Evolutionary conservation across 2,888 invertebrate genomes (phyloP).

Genomic region (Trypoxylon attenuatum): DNA sequence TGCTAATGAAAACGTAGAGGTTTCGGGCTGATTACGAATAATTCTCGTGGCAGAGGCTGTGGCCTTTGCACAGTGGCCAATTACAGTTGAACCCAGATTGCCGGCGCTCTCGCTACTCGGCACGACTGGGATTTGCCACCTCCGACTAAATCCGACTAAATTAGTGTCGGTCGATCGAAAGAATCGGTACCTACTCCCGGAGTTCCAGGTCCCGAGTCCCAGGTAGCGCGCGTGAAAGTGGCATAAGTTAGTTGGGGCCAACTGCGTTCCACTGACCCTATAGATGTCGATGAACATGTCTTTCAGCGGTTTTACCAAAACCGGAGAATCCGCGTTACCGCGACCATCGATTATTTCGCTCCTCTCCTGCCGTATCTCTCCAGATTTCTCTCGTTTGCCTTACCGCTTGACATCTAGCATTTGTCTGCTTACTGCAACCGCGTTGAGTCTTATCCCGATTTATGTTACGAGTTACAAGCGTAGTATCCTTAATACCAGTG

Average conservation of each 20-base stretch:
- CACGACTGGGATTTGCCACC: constrained; percentile 32
- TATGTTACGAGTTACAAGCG: too few species aligned
- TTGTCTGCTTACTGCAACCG: too few species aligned
- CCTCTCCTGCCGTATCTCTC: constrained; percentile 3
- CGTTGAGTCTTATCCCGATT: too few species aligned
- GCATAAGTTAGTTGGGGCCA: constrained; percentile 40
- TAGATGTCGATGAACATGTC: constrained; percentile 47
- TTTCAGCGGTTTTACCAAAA: constrained; percentile 43
- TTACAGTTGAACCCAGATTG: constrained; percentile 24
- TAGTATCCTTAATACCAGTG: too few species aligned
- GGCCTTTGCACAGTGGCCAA: too few species aligned
- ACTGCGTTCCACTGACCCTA: constrained; percentile 51
- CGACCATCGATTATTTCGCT: constrained; percentile 35
- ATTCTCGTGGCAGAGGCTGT: too few species aligned
- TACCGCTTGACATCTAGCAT: background rate
- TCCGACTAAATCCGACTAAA: constrained; percentile 46
- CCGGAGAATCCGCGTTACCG: constrained; percentile 18
- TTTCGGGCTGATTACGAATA: too few species aligned
- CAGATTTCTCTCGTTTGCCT: background rate
- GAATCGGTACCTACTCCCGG: too few species aligned
- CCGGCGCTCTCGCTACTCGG: constrained; percentile 22
- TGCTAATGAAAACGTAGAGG: too few species aligned
- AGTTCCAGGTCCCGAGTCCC: too few species aligned
- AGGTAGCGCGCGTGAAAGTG: constrained; percentile 49
- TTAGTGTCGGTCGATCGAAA: too few species aligned